Evolutionary conservation across 2,113 vertebrate genomes (phyloP), one percentile per base, ranked within the genome.

Genomic region (Pteronura brasiliensis): DNA sequence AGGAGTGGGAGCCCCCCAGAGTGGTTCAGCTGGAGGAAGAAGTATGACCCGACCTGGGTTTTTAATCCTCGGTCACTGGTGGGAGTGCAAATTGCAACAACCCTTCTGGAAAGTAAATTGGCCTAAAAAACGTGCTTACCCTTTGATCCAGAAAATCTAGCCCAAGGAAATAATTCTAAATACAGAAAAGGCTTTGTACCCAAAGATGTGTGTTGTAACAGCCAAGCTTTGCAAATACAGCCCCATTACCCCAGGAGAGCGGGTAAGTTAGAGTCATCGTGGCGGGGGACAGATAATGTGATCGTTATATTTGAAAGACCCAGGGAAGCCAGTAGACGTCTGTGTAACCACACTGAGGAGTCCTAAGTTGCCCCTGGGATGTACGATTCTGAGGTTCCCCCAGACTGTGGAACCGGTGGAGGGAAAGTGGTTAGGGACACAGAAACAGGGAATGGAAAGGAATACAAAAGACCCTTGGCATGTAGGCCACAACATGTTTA

Each of bases 141-240:
- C 13, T 90, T 92, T 59, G 57, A 52, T 94, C 34, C 15, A n/a
- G 94, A 95, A 93, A 71, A 95, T 67, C 42, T 57, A 80, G 84
- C 79, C 94, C 14, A 74, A 93, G 92, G 79, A 94, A 90, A 57
- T 44, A 7, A 55, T 86, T 90, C 86, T 91, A 93, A 74, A 95
- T 79, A 61, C 57, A 92, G 90, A 67, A 85, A 77, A 55, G 55
- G 11, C 34, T 95, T 92, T 76, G 4, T 57, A 1, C 27, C 52
- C 90, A 74, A 67, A 96, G 72, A 77, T 67, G 31, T 20, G 88
- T 3, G 0, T 80, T 49, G 31, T 9, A 55, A 44, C 4, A 65
- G 82, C 34, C 25, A 55, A 42, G 52, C 77, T 21, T 44, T 7
- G n/a, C 55, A 15, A 81, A 15, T 3, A 9, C 1, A 52, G 65